Evolutionary conservation across 2,888 invertebrate genomes (phyloP).

Genomic region (Thyatira batis): DNA sequence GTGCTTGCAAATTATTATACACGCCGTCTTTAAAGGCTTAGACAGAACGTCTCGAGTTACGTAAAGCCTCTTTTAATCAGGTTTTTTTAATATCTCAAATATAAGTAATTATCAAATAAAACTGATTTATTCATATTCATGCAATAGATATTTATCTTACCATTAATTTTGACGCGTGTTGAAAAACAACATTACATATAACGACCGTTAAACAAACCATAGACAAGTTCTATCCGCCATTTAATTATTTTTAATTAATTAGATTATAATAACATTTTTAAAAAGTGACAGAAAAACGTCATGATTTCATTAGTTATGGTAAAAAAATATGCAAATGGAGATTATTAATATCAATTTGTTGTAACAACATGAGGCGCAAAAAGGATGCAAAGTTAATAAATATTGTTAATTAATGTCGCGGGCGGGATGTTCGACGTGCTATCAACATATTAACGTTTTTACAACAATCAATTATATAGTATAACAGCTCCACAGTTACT

Average conservation of each 20-base stretch:
- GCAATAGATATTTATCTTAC: too few species aligned
- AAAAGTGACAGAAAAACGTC: not conserved
- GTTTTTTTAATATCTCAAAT: too few species aligned
- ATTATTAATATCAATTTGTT: not conserved
- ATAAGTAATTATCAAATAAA: too few species aligned
- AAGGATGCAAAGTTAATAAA: not conserved
- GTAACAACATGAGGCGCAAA: not conserved
- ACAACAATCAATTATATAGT: not conserved
- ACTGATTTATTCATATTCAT: too few species aligned
- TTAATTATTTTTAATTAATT: not conserved
- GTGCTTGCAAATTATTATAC: constrained; percentile 18
- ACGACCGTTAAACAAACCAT: too few species aligned
- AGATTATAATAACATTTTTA: not conserved
- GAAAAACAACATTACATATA: too few species aligned
- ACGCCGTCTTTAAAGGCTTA: constrained; percentile 1
- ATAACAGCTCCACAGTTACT: not conserved
- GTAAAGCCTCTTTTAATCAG: too few species aligned
- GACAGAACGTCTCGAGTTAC: not conserved
- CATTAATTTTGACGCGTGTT: too few species aligned
- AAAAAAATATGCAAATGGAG: not conserved
- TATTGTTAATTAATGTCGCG: not conserved
- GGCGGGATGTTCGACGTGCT: not conserved
- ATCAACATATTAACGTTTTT: not conserved
- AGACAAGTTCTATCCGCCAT: too few species aligned
- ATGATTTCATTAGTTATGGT: not conserved